phyloP scores from a whole-genome alignment of 2,888 invertebrate species.

The Venusia cambrica region DNA sequence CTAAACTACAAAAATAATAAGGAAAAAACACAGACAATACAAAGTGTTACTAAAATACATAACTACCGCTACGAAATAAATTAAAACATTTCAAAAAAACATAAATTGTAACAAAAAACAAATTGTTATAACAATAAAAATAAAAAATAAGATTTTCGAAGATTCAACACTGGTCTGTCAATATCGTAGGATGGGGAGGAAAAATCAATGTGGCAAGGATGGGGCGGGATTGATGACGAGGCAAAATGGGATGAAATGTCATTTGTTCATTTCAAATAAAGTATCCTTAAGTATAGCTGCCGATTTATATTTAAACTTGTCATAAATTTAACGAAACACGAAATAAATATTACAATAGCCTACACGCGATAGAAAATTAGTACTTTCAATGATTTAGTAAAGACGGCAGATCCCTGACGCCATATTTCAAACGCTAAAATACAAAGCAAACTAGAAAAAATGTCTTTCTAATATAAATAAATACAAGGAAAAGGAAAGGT shows the following conservation, averaged over 20 bases:
- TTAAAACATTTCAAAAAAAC: constrained; percentile 70
- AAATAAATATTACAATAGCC: constrained; percentile 62
- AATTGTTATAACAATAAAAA: constrained; percentile 69
- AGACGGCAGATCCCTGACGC: constrained; percentile 28
- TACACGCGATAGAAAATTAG: constrained; percentile 36
- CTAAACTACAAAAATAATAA: constrained; percentile 63
- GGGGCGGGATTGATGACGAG: constrained; percentile 23
- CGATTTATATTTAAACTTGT: constrained; percentile 66
- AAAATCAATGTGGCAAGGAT: constrained; percentile 26
- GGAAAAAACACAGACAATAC: constrained; percentile 60
- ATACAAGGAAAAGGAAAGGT: constrained; percentile 65
- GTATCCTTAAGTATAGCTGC: constrained; percentile 74
- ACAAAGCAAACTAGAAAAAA: constrained; percentile 67
- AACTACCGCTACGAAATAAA: constrained; percentile 72
- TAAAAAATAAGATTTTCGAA: constrained; percentile 69
- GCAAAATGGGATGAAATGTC: no score
- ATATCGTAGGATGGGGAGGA: constrained; percentile 64
- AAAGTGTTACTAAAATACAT: constrained; percentile 60
- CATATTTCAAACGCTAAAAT: constrained; percentile 62
- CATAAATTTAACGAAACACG: constrained; percentile 65
- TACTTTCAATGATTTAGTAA: constrained; percentile 35
- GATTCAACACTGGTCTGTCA: constrained; percentile 81
- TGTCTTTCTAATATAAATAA: constrained; percentile 67
- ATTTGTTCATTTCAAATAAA: constrained; percentile 76
- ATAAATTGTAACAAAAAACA: constrained; percentile 76